Base-by-base conservation (phyloP, 2,113 vertebrate genomes). In the Ctenomys sociabilis region DNA sequence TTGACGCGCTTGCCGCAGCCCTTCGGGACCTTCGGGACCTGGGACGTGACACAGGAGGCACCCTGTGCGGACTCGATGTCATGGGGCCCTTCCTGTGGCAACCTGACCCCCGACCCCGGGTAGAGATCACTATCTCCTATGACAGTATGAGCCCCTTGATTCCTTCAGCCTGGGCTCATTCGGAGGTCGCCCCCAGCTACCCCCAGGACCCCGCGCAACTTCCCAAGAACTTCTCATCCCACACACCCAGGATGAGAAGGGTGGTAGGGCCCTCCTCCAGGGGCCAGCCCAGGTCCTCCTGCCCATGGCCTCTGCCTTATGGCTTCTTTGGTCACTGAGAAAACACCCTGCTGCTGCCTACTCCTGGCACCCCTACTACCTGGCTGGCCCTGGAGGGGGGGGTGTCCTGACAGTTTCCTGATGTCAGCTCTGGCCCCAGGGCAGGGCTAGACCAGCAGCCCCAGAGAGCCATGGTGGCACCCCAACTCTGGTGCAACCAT, bases 211-310 rank as follows among this genome's bases (percentile, higher is more conserved):
- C 16, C 35, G 57, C 57, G 5, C n/a, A 26, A 59, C 54, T 54
- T 35, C 61, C 16, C 2, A 30, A 59, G 73, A 19, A 10, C 0
- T 1, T n/a, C n/a, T n/a, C n/a, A 63, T 11, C 12, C 37, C 30
- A 22, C 28, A 24, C 13, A 24, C 17, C n/a, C 24, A 37, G 37
- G 32, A n/a, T 1, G 17, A 52, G 57, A 87, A 64, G 4, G 6
- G 26, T 37, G n/a, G 17, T n/a, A 10, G 3, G 13, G 88, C 9
- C 21, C 16, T 22, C 4, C 9, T 54, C 49, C 57, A 32, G n/a
- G 19, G 21, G 30, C n/a, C 10, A 28, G 11, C 28, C 52, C 75
- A 66, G 70, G 13, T 59, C 24, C 28, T 6, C 14, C n/a, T 59
- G 22, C 32, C 30, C 40, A 24, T 43, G 37, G 37, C 70, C 84